Conservation (phyloP, 2,888 invertebrate species). For the Colletes collaris region DNA sequence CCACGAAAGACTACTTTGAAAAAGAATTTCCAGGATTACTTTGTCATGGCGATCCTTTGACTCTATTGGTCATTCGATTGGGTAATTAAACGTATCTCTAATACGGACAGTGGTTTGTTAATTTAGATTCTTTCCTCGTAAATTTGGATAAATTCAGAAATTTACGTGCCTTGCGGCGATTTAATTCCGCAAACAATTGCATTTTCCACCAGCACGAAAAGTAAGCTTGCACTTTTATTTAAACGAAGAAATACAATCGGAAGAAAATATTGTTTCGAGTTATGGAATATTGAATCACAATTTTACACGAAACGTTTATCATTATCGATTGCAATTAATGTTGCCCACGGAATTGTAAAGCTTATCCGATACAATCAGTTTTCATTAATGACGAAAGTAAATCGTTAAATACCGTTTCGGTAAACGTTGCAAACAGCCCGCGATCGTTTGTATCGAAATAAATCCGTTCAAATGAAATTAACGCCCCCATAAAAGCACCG, state of each 20-base stretch:
- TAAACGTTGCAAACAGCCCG: background rate
- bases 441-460: conserved; percentile 12
- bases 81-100: too few relatives aligned
- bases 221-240: background rate
- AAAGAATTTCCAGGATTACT: too few relatives aligned
- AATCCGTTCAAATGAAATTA: background rate
- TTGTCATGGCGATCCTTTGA: too few relatives aligned
- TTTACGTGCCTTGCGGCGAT: background rate
- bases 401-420: conserved; percentile 12
- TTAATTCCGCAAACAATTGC: background rate
- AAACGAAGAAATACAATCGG: background rate
- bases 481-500: background rate
- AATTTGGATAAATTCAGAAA: background rate
- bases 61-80: too few relatives aligned
- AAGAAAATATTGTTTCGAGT: background rate
- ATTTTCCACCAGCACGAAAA: background rate
- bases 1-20: too few relatives aligned
- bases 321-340: conserved; percentile 6
- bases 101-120: too few relatives aligned
- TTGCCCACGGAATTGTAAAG: background rate
- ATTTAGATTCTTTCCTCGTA: too few relatives aligned
- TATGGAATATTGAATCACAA: background rate
- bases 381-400: conserved; percentile 24
- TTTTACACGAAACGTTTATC: background rate
- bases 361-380: background rate